Evolutionary conservation across 2,888 invertebrate genomes (phyloP), one percentile per base, ranked within the genome.

Genomic region (Conistra vaccinii): DNA sequence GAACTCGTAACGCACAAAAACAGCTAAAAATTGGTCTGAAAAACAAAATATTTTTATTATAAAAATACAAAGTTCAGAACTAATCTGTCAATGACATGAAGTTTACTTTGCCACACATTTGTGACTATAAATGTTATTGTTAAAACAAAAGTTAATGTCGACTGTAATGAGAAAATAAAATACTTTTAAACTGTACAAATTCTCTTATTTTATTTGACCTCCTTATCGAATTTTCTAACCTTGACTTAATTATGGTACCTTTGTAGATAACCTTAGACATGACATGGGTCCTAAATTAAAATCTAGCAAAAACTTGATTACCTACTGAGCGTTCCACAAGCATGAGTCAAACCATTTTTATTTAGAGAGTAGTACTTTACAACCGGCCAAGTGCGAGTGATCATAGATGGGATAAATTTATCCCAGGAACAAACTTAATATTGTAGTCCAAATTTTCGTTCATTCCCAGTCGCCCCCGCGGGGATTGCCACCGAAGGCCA

Each of bases 121-220:
- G 72, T 85, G 80, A 86, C 84, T 63, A 76, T 80, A 78, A 85
- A 81, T 81, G 69, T 83, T 89, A 85, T 76, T 86, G 84, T 85
- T 85, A 83, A 78, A 77, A 85, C 86, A 83, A 90, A 91, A 89
- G 77, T 86, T 85, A 80, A 87, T 93, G 90, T 93, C 91, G 88
- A 92, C 91, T 93, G 91, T 94, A 93, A 92, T 94, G 91, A 92
- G 88, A 93, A 91, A 95, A 93, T 94, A 93, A 94, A 94, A 92
- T 90, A 91, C 90, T 92, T 89, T 83, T 83, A 85, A 88, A 81
- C 76, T 84, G 71, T 80, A 82, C 42, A 53, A 58, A 62, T 2
- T 57, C 62, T 60, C 6, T 55, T 61, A 73, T 71, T 73, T 73
- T 65, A 85, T 74, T 85, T 75, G 12, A 69, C 17, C 32, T 48